These are phyloP conservation scores for Coleophora deauratella DNA, from an alignment of 2,888 invertebrate species.

Conservation along the genomic window DNA sequence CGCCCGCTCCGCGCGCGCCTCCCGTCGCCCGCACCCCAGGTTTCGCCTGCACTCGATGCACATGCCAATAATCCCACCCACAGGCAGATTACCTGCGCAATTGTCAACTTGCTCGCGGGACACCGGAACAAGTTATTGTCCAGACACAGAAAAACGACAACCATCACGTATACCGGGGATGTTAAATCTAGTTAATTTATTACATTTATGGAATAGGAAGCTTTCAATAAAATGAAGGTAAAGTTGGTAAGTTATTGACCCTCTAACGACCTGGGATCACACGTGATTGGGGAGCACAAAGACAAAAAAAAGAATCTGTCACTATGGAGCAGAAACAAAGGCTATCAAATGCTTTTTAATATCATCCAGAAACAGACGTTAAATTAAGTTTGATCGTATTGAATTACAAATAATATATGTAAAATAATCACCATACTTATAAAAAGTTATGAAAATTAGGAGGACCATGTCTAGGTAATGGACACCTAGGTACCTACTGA, in stretches of 20 bases:
- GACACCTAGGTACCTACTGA: no score
- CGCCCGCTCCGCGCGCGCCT: slow-evolving; percentile 36
- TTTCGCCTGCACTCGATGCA: slow-evolving; percentile 31
- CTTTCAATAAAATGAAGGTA: slow-evolving; percentile 29
- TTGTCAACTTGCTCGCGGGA: slow-evolving; percentile 4
- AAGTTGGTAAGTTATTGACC: slow-evolving; percentile 64
- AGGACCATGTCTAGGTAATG: no score
- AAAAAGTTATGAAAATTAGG: no score
- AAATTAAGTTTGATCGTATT: no score
- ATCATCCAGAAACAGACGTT: no score
- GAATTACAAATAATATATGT: no score
- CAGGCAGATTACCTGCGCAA: slow-evolving; percentile 17
- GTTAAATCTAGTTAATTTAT: no score
- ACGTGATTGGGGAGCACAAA: slow-evolving; percentile 65
- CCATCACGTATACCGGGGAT: neutral
- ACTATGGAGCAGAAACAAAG: neutral
- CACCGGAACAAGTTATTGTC: neutral
- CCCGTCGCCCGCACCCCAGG: slow-evolving; percentile 24
- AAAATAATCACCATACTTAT: no score
- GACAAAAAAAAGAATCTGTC: slow-evolving; percentile 15
- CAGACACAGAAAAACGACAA: neutral
- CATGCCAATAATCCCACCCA: slow-evolving; percentile 26
- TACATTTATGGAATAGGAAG: no score
- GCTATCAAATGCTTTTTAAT: no score
- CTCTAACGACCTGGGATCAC: slow-evolving; percentile 61